phyloP scores from a whole-genome alignment of 2,888 invertebrate species.

The Dione juno region DNA sequence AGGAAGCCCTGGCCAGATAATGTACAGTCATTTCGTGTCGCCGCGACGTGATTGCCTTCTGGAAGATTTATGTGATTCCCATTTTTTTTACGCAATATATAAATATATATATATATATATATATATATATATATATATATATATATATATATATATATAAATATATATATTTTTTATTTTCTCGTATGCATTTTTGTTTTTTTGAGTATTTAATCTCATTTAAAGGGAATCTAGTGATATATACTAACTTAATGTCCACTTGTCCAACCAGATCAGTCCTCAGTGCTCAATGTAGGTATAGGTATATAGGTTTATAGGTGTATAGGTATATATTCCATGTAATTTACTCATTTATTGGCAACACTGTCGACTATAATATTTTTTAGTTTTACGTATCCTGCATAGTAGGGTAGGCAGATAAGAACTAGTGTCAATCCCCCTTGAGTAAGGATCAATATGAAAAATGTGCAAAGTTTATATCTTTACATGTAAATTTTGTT shows the following conservation, averaged over 20 bases:
- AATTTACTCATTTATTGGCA: no score
- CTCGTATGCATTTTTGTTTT: neutral
- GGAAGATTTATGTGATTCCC: slow-evolving; percentile 21
- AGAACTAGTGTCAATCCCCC: no score
- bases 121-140: neutral
- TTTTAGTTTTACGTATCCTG: no score
- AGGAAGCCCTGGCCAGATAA: slow-evolving; percentile 27
- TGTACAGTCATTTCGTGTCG: slow-evolving; percentile 32
- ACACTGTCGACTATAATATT: no score
- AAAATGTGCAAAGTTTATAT: neutral
- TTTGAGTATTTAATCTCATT: no score
- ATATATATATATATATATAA: neutral
- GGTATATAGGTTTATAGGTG: no score
- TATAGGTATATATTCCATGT: no score
- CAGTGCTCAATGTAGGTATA: no score
- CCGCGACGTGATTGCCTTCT: slow-evolving; percentile 29
- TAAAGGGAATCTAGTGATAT: neutral
- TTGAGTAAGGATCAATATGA: no score
- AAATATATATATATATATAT: neutral
- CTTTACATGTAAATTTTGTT: neutral
- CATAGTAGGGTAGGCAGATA: neutral
- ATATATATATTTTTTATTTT: neutral
- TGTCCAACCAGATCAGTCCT: no score
- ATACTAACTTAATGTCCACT: neutral
- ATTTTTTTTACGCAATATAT: neutral